Evolutionary conservation across 2,113 vertebrate genomes (phyloP).

Genomic region (Canis aureus): DNA sequence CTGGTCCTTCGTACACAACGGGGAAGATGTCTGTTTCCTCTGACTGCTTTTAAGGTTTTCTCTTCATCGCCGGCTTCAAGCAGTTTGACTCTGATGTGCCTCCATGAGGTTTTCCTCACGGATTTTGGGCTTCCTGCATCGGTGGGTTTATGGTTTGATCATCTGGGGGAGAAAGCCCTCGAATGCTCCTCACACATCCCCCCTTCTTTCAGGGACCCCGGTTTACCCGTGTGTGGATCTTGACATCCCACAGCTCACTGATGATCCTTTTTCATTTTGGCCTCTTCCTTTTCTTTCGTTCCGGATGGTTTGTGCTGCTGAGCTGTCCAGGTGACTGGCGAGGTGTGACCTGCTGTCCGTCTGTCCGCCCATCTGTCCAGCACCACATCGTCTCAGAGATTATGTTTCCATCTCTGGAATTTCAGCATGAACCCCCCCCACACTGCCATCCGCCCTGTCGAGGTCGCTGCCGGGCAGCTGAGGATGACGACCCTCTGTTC

Average conservation of each 20-base stretch:
- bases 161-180: not conserved
- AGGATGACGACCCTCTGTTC: no score
- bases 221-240: fast-evolving
- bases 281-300: not conserved
- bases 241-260: not conserved
- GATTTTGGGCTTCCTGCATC: not conserved
- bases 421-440: not conserved
- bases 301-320: not conserved
- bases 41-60: not conserved
- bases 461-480: not conserved
- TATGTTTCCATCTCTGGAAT: not conserved
- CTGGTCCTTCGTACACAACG: not conserved
- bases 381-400: not conserved
- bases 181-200: not conserved
- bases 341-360: not conserved
- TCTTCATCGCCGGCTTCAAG: not conserved
- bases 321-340: fast-evolving
- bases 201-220: not conserved
- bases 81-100: not conserved
- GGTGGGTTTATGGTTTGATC: not conserved
- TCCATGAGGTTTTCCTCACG: not conserved
- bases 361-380: no score
- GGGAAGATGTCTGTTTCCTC: not conserved
- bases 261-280: not conserved
- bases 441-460: not conserved